Evolutionary conservation across 2,797 vertebrate species (phyloP).

Genomic region (Acanthopagrus latus): DNA sequence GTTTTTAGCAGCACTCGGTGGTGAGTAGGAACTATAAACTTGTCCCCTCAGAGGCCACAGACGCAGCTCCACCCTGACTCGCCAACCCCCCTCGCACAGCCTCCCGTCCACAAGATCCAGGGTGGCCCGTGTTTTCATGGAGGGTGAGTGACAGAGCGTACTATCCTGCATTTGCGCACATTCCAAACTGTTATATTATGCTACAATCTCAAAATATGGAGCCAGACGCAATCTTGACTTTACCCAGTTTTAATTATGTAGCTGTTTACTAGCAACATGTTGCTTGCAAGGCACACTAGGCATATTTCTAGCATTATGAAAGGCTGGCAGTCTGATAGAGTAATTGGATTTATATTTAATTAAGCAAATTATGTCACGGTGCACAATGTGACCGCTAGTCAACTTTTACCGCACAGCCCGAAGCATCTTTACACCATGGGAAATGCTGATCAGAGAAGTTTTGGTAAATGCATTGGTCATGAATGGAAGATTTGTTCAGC

Average conservation of each 20-base stretch:
- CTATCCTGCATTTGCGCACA: background rate
- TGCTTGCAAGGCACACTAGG: background rate
- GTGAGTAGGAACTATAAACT: slow-evolving; percentile 12
- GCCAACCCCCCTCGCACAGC: slow-evolving; percentile 1
- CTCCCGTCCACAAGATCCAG: slow-evolving; percentile 12
- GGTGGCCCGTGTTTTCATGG: slow-evolving; percentile 1
- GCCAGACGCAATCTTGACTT: background rate
- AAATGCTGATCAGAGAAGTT: background rate
- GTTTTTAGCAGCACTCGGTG: slow-evolving; percentile 28
- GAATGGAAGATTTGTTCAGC: background rate
- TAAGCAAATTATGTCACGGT: background rate
- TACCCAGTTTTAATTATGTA: background rate
- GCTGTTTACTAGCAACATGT: background rate
- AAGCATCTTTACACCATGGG: background rate
- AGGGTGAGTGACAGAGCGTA: background rate
- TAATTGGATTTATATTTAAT: background rate
- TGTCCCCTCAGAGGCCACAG: slow-evolving; percentile 24
- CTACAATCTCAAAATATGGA: background rate
- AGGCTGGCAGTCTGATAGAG: background rate
- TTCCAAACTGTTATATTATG: background rate
- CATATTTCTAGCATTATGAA: background rate
- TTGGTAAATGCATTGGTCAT: background rate
- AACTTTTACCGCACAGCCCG: background rate
- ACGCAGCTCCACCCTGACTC: slow-evolving; percentile 41
- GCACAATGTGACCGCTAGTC: background rate